Conservation (phyloP, 1,140 invertebrate genomes). For the Tetramorium simillimum region DNA sequence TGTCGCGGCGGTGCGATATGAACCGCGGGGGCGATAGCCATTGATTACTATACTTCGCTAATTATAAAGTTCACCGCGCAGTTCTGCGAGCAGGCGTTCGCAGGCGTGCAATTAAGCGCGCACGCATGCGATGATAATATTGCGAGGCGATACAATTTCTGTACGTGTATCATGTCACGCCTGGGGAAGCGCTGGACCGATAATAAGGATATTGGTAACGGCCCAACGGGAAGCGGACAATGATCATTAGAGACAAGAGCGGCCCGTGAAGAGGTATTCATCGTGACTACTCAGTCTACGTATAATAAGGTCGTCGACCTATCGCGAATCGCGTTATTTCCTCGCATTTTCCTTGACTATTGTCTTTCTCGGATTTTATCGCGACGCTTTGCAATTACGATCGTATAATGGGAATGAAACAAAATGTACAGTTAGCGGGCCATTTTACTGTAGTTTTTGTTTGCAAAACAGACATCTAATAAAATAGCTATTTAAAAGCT, state of each 20-base stretch:
- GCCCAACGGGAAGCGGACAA: constrained; percentile 75
- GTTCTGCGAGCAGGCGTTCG: constrained; percentile 25
- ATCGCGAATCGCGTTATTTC: constrained; percentile 26
- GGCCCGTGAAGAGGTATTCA: constrained; percentile 71
- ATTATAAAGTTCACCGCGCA: constrained; percentile 35
- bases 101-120: constrained; percentile 16
- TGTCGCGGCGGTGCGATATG: constrained; percentile 11
- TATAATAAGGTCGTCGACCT: constrained; percentile 63
- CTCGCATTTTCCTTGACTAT: constrained; percentile 27
- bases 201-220: constrained; percentile 78
- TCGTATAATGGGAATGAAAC: not conserved
- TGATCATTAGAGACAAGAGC: constrained; percentile 72
- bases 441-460: not conserved
- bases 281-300: constrained; percentile 62
- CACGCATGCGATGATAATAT: not conserved
- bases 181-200: constrained; percentile 64
- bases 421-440: not conserved
- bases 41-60: constrained; percentile 24
- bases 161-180: constrained; percentile 48
- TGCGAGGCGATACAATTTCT: constrained; percentile 24
- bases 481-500: not conserved
- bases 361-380: constrained; percentile 20
- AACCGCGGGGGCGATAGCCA: not conserved
- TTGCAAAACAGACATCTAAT: not conserved
- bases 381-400: not conserved